Conservation (phyloP, 2,113 vertebrate species). For the Bothrops jararaca region DNA sequence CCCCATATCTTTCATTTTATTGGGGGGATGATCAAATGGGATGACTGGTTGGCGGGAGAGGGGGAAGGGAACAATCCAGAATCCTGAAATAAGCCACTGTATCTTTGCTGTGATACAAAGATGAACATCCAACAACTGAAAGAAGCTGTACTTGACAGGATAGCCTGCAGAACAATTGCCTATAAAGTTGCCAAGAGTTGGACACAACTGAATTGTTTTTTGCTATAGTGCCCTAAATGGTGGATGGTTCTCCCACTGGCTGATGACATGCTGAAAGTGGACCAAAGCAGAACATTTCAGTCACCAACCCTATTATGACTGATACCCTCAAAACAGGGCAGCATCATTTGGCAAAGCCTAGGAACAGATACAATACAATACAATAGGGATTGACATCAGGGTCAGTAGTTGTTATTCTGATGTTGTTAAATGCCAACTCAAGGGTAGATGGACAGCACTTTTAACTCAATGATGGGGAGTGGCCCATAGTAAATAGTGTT, state of each 20-base stretch:
- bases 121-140: background rate
- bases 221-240: background rate
- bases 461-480: background rate
- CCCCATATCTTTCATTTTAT: background rate
- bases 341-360: background rate
- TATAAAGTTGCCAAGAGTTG: background rate
- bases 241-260: background rate
- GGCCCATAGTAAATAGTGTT: background rate
- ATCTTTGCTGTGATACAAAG: background rate
- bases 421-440: background rate
- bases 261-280: background rate
- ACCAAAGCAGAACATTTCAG: background rate
- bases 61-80: background rate
- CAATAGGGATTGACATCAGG: background rate
- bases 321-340: background rate
- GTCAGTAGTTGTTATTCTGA: background rate
- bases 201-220: background rate
- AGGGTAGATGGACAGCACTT: background rate
- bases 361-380: background rate
- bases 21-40: background rate
- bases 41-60: background rate
- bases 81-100: background rate
- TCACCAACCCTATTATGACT: background rate
- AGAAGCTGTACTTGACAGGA: background rate
- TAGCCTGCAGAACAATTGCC: background rate